Evolutionary conservation across 2,797 vertebrate genomes (phyloP).

Genomic region (Pangasius sanitwongsei): DNA sequence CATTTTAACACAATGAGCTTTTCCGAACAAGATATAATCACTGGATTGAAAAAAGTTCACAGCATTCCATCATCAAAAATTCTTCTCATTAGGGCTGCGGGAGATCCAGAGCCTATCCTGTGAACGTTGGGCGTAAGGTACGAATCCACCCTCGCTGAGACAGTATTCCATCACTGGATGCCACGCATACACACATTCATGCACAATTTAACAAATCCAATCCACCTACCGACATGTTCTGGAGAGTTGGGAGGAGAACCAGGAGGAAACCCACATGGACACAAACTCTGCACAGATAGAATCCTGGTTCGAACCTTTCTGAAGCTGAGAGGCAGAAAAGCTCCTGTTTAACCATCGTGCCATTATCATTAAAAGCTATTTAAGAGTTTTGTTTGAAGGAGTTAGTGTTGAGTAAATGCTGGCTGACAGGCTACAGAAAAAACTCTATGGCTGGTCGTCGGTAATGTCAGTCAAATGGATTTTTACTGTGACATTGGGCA

Average conservation of each 20-base stretch:
- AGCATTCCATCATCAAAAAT: not conserved
- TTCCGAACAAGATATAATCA: not conserved
- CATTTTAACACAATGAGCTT: not conserved
- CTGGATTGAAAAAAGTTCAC: not conserved
- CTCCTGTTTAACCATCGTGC: not conserved
- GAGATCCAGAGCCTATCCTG: not conserved
- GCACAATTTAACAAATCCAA: not conserved
- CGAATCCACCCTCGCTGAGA: not conserved
- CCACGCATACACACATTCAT: not conserved
- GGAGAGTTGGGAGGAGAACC: not conserved
- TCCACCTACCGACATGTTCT: not conserved
- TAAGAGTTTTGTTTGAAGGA: not conserved
- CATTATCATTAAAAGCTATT: not conserved
- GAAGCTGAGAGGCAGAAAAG: not conserved
- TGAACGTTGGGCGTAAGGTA: not conserved
- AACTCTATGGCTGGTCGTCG: not conserved
- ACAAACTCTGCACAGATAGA: not conserved
- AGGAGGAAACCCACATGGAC: not conserved
- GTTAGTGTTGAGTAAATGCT: too few species aligned
- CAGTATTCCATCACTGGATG: not conserved
- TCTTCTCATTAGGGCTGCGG: too few species aligned
- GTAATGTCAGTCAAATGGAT: not conserved
- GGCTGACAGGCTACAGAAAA: not conserved
- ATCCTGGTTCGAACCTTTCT: not conserved
- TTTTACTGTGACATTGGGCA: not conserved